Evolutionary conservation across 2,888 invertebrate genomes (phyloP), one percentile per base, ranked within the genome.

Genomic region (Lithosia quadra): DNA sequence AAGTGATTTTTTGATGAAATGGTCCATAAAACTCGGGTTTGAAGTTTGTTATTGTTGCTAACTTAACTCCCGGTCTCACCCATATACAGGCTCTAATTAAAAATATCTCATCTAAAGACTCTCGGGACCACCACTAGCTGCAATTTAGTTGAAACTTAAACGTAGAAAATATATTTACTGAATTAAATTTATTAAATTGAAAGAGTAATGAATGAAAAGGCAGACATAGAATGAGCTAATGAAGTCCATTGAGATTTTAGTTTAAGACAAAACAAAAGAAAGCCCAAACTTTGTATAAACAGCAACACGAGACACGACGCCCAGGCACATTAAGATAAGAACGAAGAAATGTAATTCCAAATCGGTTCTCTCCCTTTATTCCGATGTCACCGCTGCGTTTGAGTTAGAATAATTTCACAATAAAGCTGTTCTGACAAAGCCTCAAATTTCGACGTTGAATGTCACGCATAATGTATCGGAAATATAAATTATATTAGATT

Each of bases 401-500:
- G 76, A 81, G 74, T 83, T 74, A 78, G 80, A 85, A 88, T 86
- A 88, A 87, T 86, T 84, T 75, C 79, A 83, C 84, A 86, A 87
- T 86, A 89, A 88, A 88, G 79, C 85, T 86, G 85, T 89, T 85
- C 78, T 80, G 82, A 86, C 85, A 85, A 86, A 86, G 81, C 80
- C 79, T 76, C 78, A 78, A 82, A 76, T 75, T 85, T 82, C 77
- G 82, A 84, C 83, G 79, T 79, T 74, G 82, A 87, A 86, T 87
- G 87, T 88, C 87, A 87, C 85, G 88, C 85, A 86, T 89, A 89
- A 89, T 87, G 85, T 87, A 91, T 90, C 87, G 89, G 90, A 91
- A 89, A 88, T 88, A 91, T 88, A 89, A 91, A 91, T 92, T 90
- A 90, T 89, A 90, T 90, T 89, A 88, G 87, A 90, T 90, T 81